These are phyloP conservation scores for Phataginus tetradactyla DNA, from an alignment of 2,797 vertebrate genomes.

Conservation along the genomic window DNA sequence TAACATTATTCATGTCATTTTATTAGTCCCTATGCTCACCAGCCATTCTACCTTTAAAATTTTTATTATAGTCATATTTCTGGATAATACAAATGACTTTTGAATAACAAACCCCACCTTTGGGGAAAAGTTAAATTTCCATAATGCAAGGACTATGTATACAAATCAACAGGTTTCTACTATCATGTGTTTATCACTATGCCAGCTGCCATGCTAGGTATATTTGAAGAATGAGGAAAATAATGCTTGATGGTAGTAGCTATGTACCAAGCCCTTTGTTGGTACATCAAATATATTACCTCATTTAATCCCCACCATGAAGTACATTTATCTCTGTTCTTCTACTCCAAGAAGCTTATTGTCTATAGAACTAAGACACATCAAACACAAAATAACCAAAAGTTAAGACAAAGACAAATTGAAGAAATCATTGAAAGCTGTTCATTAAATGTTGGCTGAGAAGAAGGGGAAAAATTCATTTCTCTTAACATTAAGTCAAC, in stretches of 20 bases:
- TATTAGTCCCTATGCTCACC: not conserved
- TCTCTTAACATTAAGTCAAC: not conserved
- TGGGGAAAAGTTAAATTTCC: not conserved
- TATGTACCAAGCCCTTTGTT: not conserved
- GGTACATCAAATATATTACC: not conserved
- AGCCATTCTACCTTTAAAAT: not conserved
- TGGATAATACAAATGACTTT: not conserved
- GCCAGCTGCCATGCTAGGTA: not conserved
- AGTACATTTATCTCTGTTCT: not conserved
- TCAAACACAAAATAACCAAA: constrained; percentile 7
- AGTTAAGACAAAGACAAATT: constrained; percentile 12
- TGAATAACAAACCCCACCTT: not conserved
- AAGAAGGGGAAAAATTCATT: not conserved
- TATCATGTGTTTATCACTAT: not conserved
- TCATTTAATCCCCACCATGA: not conserved
- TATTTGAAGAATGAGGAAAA: not conserved
- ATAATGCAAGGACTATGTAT: not conserved
- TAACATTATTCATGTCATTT: not conserved
- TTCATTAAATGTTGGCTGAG: not conserved
- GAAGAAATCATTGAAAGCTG: constrained; percentile 9
- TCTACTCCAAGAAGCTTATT: not conserved
- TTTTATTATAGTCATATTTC: constrained; percentile 1
- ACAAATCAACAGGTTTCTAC: not conserved
- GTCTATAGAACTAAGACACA: not conserved
- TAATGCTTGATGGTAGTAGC: not conserved